Evolutionary conservation across 1,140 invertebrate species (phyloP).

Genomic region (Littorina saxatilis): DNA sequence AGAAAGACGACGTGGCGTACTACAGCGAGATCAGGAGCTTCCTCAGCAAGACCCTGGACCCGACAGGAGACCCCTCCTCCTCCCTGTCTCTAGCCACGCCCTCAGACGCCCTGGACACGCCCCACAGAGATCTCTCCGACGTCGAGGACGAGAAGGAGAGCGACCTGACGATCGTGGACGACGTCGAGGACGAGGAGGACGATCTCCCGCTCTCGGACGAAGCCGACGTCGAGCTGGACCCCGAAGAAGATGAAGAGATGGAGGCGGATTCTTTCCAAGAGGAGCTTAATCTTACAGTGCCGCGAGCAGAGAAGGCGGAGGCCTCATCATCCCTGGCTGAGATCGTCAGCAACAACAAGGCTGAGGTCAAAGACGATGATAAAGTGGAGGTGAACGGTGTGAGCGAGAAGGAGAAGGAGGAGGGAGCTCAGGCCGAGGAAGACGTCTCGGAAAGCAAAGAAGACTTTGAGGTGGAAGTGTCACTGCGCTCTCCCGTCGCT

Average conservation of each 20-base stretch:
- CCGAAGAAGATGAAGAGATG: conserved; percentile 50
- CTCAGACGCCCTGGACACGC: conserved; percentile 44
- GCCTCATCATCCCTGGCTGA: not conserved
- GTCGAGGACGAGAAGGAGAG: conserved; percentile 31
- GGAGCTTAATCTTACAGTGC: conserved; percentile 29
- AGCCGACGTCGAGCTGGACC: conserved; percentile 52
- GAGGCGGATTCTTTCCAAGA: conserved; percentile 47
- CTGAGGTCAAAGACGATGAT: not conserved
- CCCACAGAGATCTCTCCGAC: conserved; percentile 27
- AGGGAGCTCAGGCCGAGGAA: not conserved
- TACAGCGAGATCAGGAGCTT: conserved; percentile 93
- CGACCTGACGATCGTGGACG: conserved; percentile 44
- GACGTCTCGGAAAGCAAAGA: not conserved
- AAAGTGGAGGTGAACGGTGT: not conserved
- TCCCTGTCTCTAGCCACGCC: conserved; percentile 32
- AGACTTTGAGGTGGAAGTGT: not conserved
- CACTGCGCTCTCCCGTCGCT: not conserved
- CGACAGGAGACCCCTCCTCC: conserved; percentile 11
- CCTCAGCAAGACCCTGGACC: conserved; percentile 83
- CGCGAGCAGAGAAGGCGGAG: not conserved
- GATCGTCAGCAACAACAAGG: conserved; percentile 31
- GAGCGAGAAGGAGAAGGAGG: not conserved
- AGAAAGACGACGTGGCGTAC: conserved; percentile 89
- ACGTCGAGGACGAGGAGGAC: conserved; percentile 45
- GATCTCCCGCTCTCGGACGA: conserved; percentile 36